Evolutionary conservation across 2,888 invertebrate species (phyloP).

Genomic region (Phengaris alcon): DNA sequence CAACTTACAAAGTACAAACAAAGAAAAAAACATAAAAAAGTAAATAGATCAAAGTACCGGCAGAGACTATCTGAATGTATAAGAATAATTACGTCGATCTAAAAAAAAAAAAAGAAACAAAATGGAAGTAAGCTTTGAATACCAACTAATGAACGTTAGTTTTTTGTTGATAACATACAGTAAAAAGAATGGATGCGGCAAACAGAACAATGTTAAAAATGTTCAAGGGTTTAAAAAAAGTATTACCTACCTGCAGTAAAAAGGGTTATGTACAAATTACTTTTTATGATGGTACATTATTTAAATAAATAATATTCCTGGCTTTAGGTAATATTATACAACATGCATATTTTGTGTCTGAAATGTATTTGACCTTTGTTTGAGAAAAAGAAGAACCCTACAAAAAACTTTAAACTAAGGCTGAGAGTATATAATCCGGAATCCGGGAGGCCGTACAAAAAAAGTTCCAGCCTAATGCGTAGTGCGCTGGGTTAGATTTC

Average conservation of each 20-base stretch:
- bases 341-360: too few relatives aligned
- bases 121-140: conserved; percentile 67
- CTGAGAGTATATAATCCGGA: too few relatives aligned
- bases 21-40: neutral
- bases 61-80: conserved; percentile 44
- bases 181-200: conserved; percentile 16
- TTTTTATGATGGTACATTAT: too few relatives aligned
- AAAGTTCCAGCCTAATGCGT: too few relatives aligned
- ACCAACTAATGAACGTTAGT: conserved; percentile 66
- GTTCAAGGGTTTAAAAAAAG: neutral
- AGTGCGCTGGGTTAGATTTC: neutral
- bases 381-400: too few relatives aligned
- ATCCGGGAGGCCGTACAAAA: too few relatives aligned
- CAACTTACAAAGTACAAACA: neutral
- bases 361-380: neutral
- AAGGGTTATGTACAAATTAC: neutral
- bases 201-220: neutral
- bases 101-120: conserved; percentile 52
- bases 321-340: too few relatives aligned
- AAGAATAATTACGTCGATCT: conserved; percentile 59
- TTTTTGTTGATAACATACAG: conserved; percentile 43
- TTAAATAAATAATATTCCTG: too few relatives aligned
- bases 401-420: too few relatives aligned
- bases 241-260: neutral
- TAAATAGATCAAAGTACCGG: conserved; percentile 15